Evolutionary conservation across 2,797 vertebrate genomes (phyloP).

Genomic region (Dendrocincla fuliginosa): DNA sequence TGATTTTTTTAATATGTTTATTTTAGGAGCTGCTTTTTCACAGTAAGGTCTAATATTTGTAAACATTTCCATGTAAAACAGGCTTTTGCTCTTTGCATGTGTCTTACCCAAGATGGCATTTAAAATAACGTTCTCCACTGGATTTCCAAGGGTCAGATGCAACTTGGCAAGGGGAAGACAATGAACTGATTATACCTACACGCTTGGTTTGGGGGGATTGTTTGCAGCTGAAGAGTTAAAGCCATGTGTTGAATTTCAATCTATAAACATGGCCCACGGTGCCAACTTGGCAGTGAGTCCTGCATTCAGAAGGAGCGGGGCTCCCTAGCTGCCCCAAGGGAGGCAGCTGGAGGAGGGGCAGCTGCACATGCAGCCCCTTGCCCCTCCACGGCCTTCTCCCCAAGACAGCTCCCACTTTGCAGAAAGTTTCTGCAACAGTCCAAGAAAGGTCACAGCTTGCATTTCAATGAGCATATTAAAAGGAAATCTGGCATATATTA

Average conservation of each 20-base stretch:
- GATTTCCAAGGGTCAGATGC: constrained; percentile 17
- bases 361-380: constrained; percentile 23
- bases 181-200: constrained; percentile 65
- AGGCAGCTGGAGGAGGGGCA: constrained; percentile 62
- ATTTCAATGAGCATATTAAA: constrained; percentile 56
- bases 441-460: constrained; percentile 18
- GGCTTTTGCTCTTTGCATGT: neutral
- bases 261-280: constrained; percentile 65
- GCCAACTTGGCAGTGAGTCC: constrained; percentile 69
- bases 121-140: neutral
- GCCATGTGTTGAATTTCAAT: constrained; percentile 77
- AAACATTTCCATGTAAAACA: constrained; percentile 16
- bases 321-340: constrained; percentile 64
- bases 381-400: neutral
- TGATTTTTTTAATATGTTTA: neutral
- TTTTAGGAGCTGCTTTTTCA: neutral
- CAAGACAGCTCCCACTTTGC: constrained; percentile 21
- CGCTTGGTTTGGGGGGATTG: constrained; percentile 47
- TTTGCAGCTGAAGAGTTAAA: constrained; percentile 75
- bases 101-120: neutral
- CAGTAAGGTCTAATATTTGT: constrained; percentile 2
- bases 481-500: constrained; percentile 29
- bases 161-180: constrained; percentile 35
- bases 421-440: constrained; percentile 7
- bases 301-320: constrained; percentile 63